These are phyloP conservation scores for Semotilus atromaculatus DNA, from an alignment of 2,797 vertebrate genomes.

Conservation along the genomic window DNA sequence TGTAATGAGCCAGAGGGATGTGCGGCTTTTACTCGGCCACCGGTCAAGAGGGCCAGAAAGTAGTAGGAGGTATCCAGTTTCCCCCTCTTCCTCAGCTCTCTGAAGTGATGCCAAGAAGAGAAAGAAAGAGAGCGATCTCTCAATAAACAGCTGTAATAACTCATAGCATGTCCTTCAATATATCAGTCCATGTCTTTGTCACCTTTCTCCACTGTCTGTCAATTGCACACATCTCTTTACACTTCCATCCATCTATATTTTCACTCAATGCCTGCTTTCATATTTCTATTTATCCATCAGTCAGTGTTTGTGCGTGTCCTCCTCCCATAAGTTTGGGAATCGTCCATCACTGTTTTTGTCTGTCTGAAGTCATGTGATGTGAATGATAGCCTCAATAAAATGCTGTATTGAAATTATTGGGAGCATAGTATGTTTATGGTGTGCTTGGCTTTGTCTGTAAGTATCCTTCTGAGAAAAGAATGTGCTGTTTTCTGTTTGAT, in stretches of 20 bases:
- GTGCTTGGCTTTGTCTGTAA: conserved; percentile 40
- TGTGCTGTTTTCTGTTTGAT: conserved; percentile 49
- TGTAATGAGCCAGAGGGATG: conserved; percentile 54
- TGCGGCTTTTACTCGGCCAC: conserved; percentile 59
- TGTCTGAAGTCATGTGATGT: conserved; percentile 41
- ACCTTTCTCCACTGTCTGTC: conserved; percentile 5
- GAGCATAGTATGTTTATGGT: conserved; percentile 41
- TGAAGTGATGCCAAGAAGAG: conserved; percentile 75
- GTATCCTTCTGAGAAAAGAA: conserved; percentile 42
- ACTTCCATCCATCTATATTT: conserved; percentile 23
- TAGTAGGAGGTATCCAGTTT: conserved; percentile 68
- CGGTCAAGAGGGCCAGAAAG: conserved; percentile 60
- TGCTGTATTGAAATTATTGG: conserved; percentile 46
- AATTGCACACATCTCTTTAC: conserved; percentile 14
- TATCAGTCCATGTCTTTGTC: conserved; percentile 7
- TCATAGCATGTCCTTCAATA: conserved; percentile 62
- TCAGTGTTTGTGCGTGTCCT: conserved; percentile 14
- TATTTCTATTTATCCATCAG: conserved; percentile 12
- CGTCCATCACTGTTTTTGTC: conserved; percentile 43
- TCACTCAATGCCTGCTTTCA: conserved; percentile 1
- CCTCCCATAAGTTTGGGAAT: conserved; percentile 3
- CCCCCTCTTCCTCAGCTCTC: conserved; percentile 63
- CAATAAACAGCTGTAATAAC: conserved; percentile 74
- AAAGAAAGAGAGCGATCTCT: conserved; percentile 54
- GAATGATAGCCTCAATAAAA: conserved; percentile 53